These are phyloP conservation scores for Hyles lineata DNA, from an alignment of 2,888 invertebrate species.

Conservation along the genomic window DNA sequence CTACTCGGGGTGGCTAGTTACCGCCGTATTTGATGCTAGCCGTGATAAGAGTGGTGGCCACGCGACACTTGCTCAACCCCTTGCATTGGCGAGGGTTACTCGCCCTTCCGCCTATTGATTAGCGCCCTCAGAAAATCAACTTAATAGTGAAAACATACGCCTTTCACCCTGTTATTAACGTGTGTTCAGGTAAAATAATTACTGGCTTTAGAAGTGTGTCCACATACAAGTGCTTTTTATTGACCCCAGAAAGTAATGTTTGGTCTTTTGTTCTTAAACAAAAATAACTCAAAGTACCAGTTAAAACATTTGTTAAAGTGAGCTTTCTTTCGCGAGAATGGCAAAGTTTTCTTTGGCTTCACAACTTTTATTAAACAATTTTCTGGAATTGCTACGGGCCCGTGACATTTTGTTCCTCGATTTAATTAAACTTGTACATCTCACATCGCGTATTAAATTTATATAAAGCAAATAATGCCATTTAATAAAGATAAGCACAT, in stretches of 20 bases:
- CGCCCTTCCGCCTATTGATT: conserved; percentile 83
- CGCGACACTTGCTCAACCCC: conserved; percentile 82
- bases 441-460: conserved; percentile 45
- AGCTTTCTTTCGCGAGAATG: conserved; percentile 1
- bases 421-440: conserved; percentile 40
- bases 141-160: conserved; percentile 62
- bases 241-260: conserved; percentile 8
- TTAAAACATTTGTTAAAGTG: not conserved
- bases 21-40: conserved; percentile 77
- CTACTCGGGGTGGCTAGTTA: conserved; percentile 64
- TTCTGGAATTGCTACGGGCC: conserved; percentile 1
- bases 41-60: conserved; percentile 76
- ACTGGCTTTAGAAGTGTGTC: conserved; percentile 18
- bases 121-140: conserved; percentile 69
- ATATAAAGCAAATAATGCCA: conserved; percentile 46
- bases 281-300: conserved; percentile 1
- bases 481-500: conserved; percentile 52
- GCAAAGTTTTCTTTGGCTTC: conserved; percentile 14
- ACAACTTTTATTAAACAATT: conserved; percentile 21
- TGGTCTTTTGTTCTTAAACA: not conserved
- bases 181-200: conserved; percentile 24
- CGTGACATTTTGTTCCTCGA: conserved; percentile 19
- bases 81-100: conserved; percentile 72
- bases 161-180: conserved; percentile 44
- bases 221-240: conserved; percentile 21